These are phyloP conservation scores for Phymastichus coffea DNA, from an alignment of 1,140 invertebrate species.

Conservation along the genomic window DNA sequence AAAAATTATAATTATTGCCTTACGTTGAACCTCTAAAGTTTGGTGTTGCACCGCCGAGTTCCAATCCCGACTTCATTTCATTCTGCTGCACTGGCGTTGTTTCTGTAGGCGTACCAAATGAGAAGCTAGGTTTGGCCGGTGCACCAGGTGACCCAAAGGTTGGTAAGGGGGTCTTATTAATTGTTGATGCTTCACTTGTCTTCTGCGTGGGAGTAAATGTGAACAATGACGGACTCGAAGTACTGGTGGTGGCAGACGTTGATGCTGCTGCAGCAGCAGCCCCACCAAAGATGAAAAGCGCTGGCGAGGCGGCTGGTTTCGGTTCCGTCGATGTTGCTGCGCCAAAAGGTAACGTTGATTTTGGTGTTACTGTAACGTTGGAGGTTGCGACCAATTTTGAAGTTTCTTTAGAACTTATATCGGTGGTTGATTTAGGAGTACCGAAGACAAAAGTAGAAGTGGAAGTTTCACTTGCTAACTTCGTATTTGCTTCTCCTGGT, in stretches of 20 bases:
- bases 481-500: neutral
- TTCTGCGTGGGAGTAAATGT: too few species aligned
- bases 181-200: too few species aligned
- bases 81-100: neutral
- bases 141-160: conserved; percentile 1
- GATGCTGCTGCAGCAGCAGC: too few species aligned
- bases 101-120: neutral
- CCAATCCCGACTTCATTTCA: neutral
- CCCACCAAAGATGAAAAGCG: neutral
- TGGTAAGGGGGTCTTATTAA: neutral
- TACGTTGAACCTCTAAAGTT: conserved; percentile 2
- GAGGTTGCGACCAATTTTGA: too few species aligned
- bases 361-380: neutral
- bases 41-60: neutral
- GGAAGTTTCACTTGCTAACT: neutral
- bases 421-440: neutral
- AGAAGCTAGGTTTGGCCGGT: neutral
- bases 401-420: neutral
- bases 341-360: conserved; percentile 2
- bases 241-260: too few species aligned
- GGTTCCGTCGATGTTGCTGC: neutral
- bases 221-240: too few species aligned
- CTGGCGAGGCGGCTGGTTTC: neutral
- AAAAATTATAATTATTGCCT: neutral
- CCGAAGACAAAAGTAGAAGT: neutral